Evolutionary conservation across 2,888 invertebrate genomes (phyloP), one percentile per base, ranked within the genome.

Genomic region (Trichogramma dendrolimi): DNA sequence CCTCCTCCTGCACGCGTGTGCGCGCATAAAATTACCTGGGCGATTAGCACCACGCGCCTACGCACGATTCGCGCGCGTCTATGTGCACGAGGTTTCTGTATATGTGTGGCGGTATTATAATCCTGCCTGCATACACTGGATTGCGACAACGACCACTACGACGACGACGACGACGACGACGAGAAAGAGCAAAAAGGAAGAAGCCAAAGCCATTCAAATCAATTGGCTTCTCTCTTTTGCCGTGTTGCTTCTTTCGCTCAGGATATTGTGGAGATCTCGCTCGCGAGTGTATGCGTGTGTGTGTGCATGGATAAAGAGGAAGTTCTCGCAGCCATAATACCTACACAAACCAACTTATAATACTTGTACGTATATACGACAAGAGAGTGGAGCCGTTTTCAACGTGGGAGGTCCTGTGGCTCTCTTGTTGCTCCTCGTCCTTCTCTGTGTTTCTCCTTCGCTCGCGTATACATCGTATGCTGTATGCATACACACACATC

Each of bases 331-430:
- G 47, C 39, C 38, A 11, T 4, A n/a, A 8, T 27, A 2, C n/a
- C 11, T 7, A 10, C 47, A 8, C 38, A 8, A 38, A 43, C 14
- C 8, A 7, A 5, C 43, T 7, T 27, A 27, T 27, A 27, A 27
- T 27, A 27, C 27, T 27, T 27, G 27, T 27, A 27, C 4, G 14
- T 41, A 41, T 40, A n/a, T 39, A 27, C 5, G 11, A 27, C n/a
- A 52, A 10, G 6, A 11, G 38, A 38, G 39, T 41, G 47, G 11
- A 27, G 14, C 42, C 54, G 38, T 50, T 43, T 50, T 54, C 62
- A 42, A 59, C 56, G 61, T 64, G 61, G 61, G 64, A 61, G 61
- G 64, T 64, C 63, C 58, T 8, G 27, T 39, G 10, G 51, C 10
- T 4, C 44, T 46, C 41, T 6, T 39, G 39, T 39, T 6, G 39